Conservation (phyloP, 2,888 invertebrate species). For the Agrochola macilenta region DNA sequence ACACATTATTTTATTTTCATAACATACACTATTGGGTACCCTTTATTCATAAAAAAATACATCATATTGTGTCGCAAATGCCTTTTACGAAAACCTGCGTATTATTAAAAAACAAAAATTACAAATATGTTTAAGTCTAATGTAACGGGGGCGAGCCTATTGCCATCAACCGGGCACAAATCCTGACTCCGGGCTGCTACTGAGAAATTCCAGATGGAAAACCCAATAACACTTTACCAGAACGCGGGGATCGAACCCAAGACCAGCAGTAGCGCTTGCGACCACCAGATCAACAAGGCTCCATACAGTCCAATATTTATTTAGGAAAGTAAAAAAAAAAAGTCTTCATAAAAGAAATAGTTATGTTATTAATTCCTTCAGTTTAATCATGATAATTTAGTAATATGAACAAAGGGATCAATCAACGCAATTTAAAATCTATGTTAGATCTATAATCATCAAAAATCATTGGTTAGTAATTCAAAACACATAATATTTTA, state of each 20-base stretch:
- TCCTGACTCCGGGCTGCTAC: too few species aligned
- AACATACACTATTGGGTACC: conserved; percentile 27
- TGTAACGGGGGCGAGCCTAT: too few species aligned
- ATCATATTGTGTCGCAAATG: not conserved
- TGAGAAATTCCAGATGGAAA: too few species aligned
- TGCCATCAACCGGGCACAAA: too few species aligned
- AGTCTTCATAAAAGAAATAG: not conserved
- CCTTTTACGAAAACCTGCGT: not conserved
- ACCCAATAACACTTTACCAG: too few species aligned
- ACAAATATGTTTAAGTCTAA: too few species aligned
- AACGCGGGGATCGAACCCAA: too few species aligned
- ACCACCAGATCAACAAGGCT: not conserved
- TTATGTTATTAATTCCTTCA: not conserved
- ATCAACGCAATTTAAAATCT: conserved; percentile 35
- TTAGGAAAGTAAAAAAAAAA: not conserved
- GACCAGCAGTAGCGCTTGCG: too few species aligned
- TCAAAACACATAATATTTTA: conserved; percentile 50
- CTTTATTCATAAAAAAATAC: conserved; percentile 28
- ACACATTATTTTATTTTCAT: conserved; percentile 41
- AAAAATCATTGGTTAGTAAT: conserved; percentile 57
- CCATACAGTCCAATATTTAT: not conserved
- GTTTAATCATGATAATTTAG: not conserved
- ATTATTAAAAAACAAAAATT: too few species aligned
- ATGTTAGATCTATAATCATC: conserved; percentile 59
- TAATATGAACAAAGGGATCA: conserved; percentile 20